phyloP scores from a whole-genome alignment of 2,113 vertebrate genomes.

The Thomomys bottae region DNA sequence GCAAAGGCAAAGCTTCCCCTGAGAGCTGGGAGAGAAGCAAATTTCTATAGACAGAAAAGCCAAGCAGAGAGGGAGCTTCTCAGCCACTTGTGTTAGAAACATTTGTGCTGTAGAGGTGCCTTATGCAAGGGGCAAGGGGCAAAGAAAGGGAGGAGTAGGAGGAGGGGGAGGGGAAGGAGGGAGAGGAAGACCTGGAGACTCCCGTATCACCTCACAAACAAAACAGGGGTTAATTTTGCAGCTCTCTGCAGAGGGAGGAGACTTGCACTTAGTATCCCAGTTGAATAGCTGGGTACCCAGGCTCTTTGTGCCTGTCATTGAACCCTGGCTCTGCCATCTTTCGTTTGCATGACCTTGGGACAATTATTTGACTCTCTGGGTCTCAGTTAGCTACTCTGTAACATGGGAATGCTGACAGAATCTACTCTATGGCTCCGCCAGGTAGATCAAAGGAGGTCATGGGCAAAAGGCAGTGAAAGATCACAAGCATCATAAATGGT shows the following conservation, averaged over 20 bases:
- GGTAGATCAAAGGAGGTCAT: slow-evolving; percentile 27
- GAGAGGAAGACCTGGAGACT: background rate
- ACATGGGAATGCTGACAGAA: background rate
- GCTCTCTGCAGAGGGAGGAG: accelerated
- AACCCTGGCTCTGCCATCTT: background rate
- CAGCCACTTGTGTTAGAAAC: background rate
- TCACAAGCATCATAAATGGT: background rate
- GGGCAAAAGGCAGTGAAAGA: background rate
- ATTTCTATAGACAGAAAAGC: slow-evolving; percentile 68
- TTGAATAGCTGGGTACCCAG: background rate
- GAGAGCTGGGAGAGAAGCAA: slow-evolving; percentile 57
- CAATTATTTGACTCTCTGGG: background rate
- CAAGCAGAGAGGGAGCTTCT: background rate
- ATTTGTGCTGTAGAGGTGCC: accelerated
- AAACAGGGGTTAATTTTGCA: accelerated
- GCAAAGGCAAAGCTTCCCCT: slow-evolving; percentile 33
- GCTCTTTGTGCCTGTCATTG: background rate
- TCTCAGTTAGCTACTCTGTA: background rate
- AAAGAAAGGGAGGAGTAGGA: background rate
- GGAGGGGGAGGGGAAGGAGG: background rate
- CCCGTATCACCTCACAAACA: accelerated
- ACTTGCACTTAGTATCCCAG: background rate
- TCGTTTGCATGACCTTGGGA: slow-evolving; percentile 31
- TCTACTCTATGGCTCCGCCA: background rate
- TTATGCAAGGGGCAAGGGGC: background rate